Percentiles rank a stretch among this genome's conserved stretches.
Conservation (phyloP, 1,140 invertebrate species). For the Drosophila miranda region DNA sequence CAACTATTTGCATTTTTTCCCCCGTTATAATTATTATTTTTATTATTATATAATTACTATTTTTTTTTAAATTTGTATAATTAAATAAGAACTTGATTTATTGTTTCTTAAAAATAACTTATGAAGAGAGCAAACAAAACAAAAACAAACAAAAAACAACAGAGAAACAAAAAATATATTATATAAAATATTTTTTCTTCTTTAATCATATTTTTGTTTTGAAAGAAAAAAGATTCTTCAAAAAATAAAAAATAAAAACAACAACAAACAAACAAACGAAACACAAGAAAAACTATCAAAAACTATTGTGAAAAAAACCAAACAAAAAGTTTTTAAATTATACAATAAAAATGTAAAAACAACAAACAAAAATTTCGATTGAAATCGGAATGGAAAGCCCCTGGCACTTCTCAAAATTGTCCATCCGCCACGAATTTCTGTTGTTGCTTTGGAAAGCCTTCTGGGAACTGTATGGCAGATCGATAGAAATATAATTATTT, state of each 20-base stretch:
- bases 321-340: conserved; percentile 79
- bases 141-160: conserved; percentile 42
- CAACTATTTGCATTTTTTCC: conserved; percentile 71
- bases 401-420: neutral
- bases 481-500: no score
- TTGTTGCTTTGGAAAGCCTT: neutral
- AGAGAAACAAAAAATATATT: conserved; percentile 67
- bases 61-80: conserved; percentile 78
- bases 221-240: conserved; percentile 50
- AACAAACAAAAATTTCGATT: conserved; percentile 25
- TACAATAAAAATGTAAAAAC: conserved; percentile 77
- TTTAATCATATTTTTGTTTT: conserved; percentile 71
- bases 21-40: conserved; percentile 77
- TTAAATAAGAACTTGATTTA: conserved; percentile 77
- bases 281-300: conserved; percentile 36
- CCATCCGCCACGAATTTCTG: no score
- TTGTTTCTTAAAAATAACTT: conserved; percentile 76
- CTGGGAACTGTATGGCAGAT: no score
- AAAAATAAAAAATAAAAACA: conserved; percentile 25
- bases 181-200: conserved; percentile 73
- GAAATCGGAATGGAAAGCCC: neutral
- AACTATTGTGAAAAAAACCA: conserved; percentile 79
- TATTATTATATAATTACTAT: conserved; percentile 80
- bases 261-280: conserved; percentile 29
- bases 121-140: conserved; percentile 56